A percentile compares a stretch with the other conserved stretches of the same genome.
Conservation (phyloP, 2,113 vertebrate species). For the Paratilapia polleni region DNA sequence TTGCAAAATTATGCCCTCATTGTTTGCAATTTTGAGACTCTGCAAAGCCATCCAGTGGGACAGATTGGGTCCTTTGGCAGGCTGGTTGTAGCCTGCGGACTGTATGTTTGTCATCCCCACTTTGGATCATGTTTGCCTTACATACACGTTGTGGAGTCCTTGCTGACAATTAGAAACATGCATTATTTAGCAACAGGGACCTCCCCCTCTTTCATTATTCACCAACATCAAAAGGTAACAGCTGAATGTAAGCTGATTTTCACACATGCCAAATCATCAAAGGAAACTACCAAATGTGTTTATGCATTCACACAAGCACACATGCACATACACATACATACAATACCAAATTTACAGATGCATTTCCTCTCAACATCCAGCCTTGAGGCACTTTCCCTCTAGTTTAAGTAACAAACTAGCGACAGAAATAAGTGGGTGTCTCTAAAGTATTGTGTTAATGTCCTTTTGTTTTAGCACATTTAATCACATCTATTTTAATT, state of each 20-base stretch:
- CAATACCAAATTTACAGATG: constrained; percentile 1
- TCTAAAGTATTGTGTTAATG: constrained; percentile 1
- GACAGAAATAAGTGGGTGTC: constrained; percentile 28
- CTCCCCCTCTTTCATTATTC: constrained; percentile 23
- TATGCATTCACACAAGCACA: neutral
- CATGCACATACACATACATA: neutral
- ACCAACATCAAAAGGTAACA: constrained; percentile 32
- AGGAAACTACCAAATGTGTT: constrained; percentile 1
- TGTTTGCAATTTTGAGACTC: neutral
- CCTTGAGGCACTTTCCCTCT: constrained; percentile 13
- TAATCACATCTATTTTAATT: neutral
- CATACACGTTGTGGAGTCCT: constrained; percentile 12
- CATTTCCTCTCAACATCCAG: constrained; percentile 9
- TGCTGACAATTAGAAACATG: constrained; percentile 37
- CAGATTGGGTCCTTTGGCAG: neutral
- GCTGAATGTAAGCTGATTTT: constrained; percentile 12
- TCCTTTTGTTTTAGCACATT: constrained; percentile 37
- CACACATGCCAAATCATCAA: neutral
- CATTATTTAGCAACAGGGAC: constrained; percentile 44
- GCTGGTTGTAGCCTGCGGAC: neutral
- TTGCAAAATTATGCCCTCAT: neutral
- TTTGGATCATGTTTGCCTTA: constrained; percentile 28
- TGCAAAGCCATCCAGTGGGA: neutral
- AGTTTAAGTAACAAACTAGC: constrained; percentile 19
- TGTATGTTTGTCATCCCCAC: neutral